Base-by-base conservation (phyloP, 1,140 invertebrate genomes). In the Halictus rubicundus region DNA sequence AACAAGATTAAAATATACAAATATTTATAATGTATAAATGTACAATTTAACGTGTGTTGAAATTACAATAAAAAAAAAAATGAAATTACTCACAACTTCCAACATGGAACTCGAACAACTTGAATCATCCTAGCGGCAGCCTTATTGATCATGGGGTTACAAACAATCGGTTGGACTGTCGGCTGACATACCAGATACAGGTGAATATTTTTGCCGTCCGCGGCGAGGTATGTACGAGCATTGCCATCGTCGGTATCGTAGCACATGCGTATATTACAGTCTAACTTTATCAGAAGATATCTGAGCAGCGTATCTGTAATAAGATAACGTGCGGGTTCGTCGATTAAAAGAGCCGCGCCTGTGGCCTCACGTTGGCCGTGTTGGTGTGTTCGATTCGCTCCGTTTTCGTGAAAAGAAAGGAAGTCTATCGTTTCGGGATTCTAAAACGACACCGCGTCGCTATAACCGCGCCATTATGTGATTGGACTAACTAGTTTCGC, bases 241-340 rank as follows among this genome's bases (percentile, higher is more conserved):
- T 69, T 64, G 78, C 77, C 64, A 19, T 46, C 61, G 72, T 76
- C 42, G 59, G 64, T 59, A 78, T 82, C 81, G 59, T 60, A 79
- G 61, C 76, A 82, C 78, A 77, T 73, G 68, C 83, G 72, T 66
- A 73, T 79, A 71, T 77, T 85, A 90, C 78, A 82, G 78, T 84
- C 80, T 52, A 78, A 82, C 86, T 91, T 91, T 92, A 92, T 92
- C 91, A 78, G 68, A 86, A 87, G 90, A 91, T 91, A 92, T 92
- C 90, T 88, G 83, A 82, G 37, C 77, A 68, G 83, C 90, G 81
- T 92, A 92, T 92, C 91, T 90, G 77, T 84, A 80, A 80, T 69
- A 77, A 88, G 91, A 92, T 92, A 92, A 92, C 89, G 76, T 69
- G 57, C 70, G 85, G 83, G 83, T 88, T 88, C 86, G 79, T 84